Conservation (phyloP, 1,140 invertebrate species). For the Drosophila willistoni region DNA sequence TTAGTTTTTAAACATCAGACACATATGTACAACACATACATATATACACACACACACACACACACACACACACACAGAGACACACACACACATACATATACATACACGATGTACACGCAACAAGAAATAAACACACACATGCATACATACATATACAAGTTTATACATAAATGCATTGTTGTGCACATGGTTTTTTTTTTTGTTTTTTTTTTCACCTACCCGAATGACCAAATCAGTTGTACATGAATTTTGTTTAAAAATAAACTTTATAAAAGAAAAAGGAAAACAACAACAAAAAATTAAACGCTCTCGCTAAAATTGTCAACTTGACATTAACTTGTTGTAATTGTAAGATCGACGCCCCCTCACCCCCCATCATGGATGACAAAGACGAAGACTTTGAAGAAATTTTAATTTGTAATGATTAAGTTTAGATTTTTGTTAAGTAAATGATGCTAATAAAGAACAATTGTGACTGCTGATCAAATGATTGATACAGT, state of each 20-base stretch:
- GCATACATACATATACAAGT: neutral
- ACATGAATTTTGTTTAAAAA: slow-evolving; percentile 20
- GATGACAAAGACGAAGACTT: too few species aligned
- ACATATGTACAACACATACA: neutral
- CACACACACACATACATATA: too few species aligned
- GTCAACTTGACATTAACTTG: neutral
- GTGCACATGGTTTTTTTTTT: neutral
- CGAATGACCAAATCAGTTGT: slow-evolving; percentile 25
- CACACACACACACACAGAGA: too few species aligned
- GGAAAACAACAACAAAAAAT: neutral
- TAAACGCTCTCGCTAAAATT: neutral
- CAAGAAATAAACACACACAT: neutral
- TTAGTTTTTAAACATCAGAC: slow-evolving; percentile 27
- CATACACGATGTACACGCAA: neutral
- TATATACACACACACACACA: neutral
- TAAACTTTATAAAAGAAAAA: neutral
- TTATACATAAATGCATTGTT: neutral
- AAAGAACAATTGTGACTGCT: too few species aligned
- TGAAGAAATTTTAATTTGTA: too few species aligned
- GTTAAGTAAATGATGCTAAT: too few species aligned
- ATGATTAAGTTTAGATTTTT: too few species aligned
- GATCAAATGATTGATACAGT: too few species aligned
- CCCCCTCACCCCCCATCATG: too few species aligned
- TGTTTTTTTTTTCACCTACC: neutral
- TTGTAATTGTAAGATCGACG: neutral